These are phyloP conservation scores for Cromileptes altivelis DNA, from an alignment of 2,113 vertebrate species.

Conservation along the genomic window DNA sequence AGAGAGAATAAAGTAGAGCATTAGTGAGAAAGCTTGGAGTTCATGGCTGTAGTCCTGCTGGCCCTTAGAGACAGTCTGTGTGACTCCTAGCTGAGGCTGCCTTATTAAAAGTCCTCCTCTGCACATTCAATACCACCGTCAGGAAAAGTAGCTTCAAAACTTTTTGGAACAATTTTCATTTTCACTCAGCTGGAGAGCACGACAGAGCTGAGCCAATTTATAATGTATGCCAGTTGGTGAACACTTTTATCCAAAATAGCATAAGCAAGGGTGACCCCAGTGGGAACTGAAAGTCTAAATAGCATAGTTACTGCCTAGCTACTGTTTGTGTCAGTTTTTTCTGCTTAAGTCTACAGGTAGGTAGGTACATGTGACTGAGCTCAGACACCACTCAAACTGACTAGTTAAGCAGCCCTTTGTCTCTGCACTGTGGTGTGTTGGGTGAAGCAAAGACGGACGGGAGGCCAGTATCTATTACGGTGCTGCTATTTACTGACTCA, in stretches of 20 bases:
- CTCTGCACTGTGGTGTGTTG: too few relatives aligned
- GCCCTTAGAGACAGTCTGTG: constrained; percentile 43
- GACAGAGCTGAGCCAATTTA: constrained; percentile 6
- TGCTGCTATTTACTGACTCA: too few relatives aligned
- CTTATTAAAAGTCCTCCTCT: constrained; percentile 62
- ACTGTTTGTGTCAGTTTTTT: not conserved
- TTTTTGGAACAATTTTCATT: constrained; percentile 44
- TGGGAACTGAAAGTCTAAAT: constrained; percentile 7
- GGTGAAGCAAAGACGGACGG: too few relatives aligned
- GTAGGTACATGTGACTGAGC: not conserved
- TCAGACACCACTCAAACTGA: not conserved
- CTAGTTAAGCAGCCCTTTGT: not conserved
- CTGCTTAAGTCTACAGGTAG: not conserved
- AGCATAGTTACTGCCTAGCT: too few relatives aligned
- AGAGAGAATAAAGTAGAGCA: constrained; percentile 14
- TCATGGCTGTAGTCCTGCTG: constrained; percentile 23
- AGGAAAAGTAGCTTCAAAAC: constrained; percentile 42
- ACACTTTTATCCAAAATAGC: constrained; percentile 9
- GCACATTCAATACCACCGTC: constrained; percentile 46
- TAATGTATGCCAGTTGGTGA: constrained; percentile 17
- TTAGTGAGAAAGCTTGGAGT: constrained; percentile 31
- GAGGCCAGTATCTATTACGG: too few relatives aligned
- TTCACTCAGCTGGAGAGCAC: constrained; percentile 28
- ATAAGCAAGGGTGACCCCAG: constrained; percentile 1
- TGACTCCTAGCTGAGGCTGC: constrained; percentile 47